Percentiles rank a stretch among this genome's conserved stretches.
Conservation (phyloP, 2,113 vertebrate genomes). For the Euleptes europaea region DNA sequence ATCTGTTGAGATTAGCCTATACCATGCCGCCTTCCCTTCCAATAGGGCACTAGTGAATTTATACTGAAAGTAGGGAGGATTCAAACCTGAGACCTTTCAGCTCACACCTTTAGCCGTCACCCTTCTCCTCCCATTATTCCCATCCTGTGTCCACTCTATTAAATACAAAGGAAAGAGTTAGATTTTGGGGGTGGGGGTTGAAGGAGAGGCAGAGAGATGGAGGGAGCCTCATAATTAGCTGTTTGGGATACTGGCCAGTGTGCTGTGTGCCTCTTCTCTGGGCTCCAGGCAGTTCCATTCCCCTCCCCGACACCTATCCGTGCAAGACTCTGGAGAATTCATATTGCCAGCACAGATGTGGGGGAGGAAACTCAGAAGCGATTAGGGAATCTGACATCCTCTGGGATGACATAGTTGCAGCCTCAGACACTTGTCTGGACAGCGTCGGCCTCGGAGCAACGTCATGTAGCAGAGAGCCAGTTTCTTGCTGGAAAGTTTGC, state of each 20-base stretch:
- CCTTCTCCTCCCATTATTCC: too few relatives aligned
- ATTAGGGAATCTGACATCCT: background rate
- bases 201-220: background rate
- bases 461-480: rapidly evolving
- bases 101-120: too few relatives aligned
- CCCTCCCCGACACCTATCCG: background rate
- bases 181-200: too few relatives aligned
- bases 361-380: background rate
- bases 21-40: too few relatives aligned
- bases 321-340: background rate
- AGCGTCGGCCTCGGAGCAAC: background rate
- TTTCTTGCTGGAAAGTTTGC: background rate
- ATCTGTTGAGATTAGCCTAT: too few relatives aligned
- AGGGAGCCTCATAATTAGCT: background rate
- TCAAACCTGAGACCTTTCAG: too few relatives aligned
- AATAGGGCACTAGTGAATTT: too few relatives aligned
- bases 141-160: background rate
- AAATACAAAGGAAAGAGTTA: background rate
- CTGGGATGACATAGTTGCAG: background rate
- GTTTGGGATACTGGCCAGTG: background rate
- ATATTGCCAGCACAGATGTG: background rate
- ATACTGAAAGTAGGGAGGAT: too few relatives aligned
- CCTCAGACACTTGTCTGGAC: background rate
- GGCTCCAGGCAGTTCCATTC: background rate
- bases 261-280: background rate